Evolutionary conservation across 2,113 vertebrate species (phyloP).

Genomic region (Coptodon rendalli): DNA sequence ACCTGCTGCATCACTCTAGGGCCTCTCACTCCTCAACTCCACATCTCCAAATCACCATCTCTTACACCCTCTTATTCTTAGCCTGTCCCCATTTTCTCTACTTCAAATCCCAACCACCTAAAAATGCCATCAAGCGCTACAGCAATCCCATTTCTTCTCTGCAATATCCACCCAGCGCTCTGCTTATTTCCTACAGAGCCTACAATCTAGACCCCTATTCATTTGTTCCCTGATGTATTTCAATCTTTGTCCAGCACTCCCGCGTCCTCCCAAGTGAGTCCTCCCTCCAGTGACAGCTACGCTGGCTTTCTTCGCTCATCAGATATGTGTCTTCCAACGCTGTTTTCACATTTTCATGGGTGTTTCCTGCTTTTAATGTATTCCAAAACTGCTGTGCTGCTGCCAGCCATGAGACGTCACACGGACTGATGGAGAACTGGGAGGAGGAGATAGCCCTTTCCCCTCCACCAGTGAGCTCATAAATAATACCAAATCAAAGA

Average conservation of each 20-base stretch:
- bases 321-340: constrained; percentile 11
- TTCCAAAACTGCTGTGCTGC: constrained; percentile 44
- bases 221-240: constrained; percentile 34
- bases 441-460: constrained; percentile 27
- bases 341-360: constrained; percentile 17
- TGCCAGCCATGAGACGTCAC: constrained; percentile 43
- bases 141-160: constrained; percentile 4
- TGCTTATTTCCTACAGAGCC: neutral
- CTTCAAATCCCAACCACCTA: constrained; percentile 25
- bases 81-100: constrained; percentile 2
- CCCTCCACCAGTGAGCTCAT: constrained; percentile 38
- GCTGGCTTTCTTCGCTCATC: neutral
- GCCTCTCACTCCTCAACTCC: constrained; percentile 39
- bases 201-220: constrained; percentile 3
- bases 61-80: constrained; percentile 23
- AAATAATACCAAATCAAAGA: constrained; percentile 62
- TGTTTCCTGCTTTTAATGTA: constrained; percentile 45
- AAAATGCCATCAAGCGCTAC: constrained; percentile 1
- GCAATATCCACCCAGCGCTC: constrained; percentile 3
- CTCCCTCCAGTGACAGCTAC: constrained; percentile 1
- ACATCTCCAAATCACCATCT: constrained; percentile 32
- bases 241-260: constrained; percentile 37
- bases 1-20: constrained; percentile 53
- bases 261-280: neutral
- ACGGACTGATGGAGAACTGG: constrained; percentile 40